These are phyloP conservation scores for Bufo gargarizans DNA, from an alignment of 2,113 vertebrate species.

Conservation along the genomic window DNA sequence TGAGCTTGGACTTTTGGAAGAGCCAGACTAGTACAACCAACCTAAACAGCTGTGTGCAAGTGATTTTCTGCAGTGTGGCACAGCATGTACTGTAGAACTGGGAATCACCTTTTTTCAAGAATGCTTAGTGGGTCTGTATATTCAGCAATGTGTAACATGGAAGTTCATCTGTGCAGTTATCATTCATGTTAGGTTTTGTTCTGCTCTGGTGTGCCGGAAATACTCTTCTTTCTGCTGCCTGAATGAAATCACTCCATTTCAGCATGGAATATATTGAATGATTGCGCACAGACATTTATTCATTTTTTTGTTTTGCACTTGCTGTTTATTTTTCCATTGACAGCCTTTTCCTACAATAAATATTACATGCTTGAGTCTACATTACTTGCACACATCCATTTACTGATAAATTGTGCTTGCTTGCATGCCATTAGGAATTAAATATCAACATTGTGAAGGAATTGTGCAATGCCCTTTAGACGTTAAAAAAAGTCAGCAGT, in stretches of 20 bases:
- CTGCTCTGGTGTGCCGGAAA: background rate
- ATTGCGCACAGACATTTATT: slow-evolving; percentile 2
- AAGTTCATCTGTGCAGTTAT: slow-evolving; percentile 6
- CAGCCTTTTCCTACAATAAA: slow-evolving; percentile 23
- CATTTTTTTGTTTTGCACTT: background rate
- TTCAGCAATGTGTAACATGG: background rate
- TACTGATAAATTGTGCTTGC: slow-evolving; percentile 6
- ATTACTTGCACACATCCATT: slow-evolving; percentile 8
- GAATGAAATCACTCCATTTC: background rate
- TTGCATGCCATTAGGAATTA: slow-evolving; percentile 8
- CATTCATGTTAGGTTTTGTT: slow-evolving; percentile 8
- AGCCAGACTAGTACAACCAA: background rate
- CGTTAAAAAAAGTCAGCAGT: slow-evolving; percentile 5
- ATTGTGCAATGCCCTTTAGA: slow-evolving; percentile 15
- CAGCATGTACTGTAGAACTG: slow-evolving; percentile 7
- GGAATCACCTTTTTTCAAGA: slow-evolving; percentile 21
- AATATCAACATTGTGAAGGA: slow-evolving; percentile 22
- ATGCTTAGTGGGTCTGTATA: slow-evolving; percentile 9
- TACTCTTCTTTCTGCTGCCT: background rate
- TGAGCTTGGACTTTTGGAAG: background rate
- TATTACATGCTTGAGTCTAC: background rate
- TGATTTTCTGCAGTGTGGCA: slow-evolving; percentile 4
- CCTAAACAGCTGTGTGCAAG: slow-evolving; percentile 13
- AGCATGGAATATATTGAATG: background rate
- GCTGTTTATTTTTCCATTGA: slow-evolving; percentile 32